Conservation (phyloP, 2,113 vertebrate genomes). For the Passerina amoena region DNA sequence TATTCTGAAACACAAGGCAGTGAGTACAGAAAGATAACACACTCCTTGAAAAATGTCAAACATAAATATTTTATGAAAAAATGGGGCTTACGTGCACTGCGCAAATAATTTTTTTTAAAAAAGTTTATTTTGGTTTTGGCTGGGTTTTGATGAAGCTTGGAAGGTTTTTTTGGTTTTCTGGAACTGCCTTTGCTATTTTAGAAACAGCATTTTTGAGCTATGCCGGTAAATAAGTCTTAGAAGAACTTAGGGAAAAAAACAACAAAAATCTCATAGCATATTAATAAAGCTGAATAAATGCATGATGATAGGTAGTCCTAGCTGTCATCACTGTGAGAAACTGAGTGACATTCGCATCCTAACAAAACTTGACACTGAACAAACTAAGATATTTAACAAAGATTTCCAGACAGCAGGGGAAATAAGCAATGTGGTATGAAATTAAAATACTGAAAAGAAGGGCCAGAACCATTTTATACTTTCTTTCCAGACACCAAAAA, state of each 20-base stretch:
- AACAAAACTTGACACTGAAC: background rate
- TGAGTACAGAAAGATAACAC: background rate
- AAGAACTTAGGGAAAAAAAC: background rate
- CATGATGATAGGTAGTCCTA: background rate
- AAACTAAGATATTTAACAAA: background rate
- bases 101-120: background rate
- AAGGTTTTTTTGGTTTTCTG: background rate
- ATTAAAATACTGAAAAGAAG: background rate
- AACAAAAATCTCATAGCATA: background rate
- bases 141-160: fast-evolving
- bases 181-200: background rate
- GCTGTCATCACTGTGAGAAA: background rate
- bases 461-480: background rate
- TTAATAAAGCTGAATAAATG: background rate
- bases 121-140: background rate
- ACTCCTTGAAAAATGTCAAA: background rate
- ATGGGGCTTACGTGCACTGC: background rate
- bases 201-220: background rate
- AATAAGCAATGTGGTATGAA: background rate
- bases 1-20: background rate
- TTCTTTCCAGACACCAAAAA: background rate
- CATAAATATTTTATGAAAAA: background rate
- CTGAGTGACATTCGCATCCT: background rate
- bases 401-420: background rate
- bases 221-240: background rate